Evolutionary conservation across 2,113 vertebrate genomes (phyloP).

Genomic region (Formicarius rufipectus): DNA sequence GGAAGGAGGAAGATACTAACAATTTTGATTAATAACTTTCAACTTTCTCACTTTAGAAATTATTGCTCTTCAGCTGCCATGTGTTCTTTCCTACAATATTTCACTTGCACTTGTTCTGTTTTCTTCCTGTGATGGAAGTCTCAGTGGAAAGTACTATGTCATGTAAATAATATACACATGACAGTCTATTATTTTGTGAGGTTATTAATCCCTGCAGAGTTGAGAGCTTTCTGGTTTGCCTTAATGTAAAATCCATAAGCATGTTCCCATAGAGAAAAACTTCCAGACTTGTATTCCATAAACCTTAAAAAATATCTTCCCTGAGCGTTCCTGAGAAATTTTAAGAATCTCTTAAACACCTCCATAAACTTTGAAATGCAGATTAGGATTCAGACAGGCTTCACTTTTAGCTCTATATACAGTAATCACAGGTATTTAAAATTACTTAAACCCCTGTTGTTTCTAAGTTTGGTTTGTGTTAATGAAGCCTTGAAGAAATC

Average conservation of each 20-base stretch:
- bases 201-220: slow-evolving; percentile 61
- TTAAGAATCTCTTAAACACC: not conserved
- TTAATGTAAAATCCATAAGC: slow-evolving; percentile 70
- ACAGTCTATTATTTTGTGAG: slow-evolving; percentile 62
- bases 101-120: slow-evolving; percentile 69
- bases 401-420: not conserved
- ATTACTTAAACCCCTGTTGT: not conserved
- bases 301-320: not conserved
- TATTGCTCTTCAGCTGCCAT: slow-evolving; percentile 47
- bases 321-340: not conserved
- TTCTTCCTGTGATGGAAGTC: slow-evolving; percentile 62
- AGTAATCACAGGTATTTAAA: not conserved
- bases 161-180: slow-evolving; percentile 66
- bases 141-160: slow-evolving; percentile 64
- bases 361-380: not conserved
- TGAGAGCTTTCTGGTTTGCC: slow-evolving; percentile 58
- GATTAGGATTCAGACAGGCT: not conserved
- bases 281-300: not conserved
- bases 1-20: slow-evolving; percentile 45
- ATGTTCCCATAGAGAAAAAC: slow-evolving; percentile 22
- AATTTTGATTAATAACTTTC: slow-evolving; percentile 50
- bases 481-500: not conserved
- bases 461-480: not conserved
- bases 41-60: slow-evolving; percentile 60
- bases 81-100: slow-evolving; percentile 58